phyloP scores from a whole-genome alignment of 1,140 invertebrate genomes.

The Hycleus cichorii region DNA sequence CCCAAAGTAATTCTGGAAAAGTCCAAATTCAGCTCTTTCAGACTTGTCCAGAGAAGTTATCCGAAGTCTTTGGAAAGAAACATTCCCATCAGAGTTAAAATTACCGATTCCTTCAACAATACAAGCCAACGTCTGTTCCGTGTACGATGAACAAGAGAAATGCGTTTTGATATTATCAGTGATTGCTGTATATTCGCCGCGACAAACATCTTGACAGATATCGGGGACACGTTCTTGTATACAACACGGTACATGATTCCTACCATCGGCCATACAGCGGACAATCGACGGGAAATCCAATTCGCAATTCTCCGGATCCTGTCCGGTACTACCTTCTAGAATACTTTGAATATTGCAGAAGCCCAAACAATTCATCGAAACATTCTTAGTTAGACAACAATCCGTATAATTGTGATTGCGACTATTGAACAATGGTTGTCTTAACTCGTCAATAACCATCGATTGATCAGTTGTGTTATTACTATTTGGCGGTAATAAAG shows the following conservation, averaged over 20 bases:
- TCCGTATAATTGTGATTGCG: conserved; percentile 64
- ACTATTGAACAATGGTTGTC: conserved; percentile 38
- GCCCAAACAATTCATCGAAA: conserved; percentile 60
- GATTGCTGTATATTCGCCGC: conserved; percentile 76
- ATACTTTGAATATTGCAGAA: conserved; percentile 80
- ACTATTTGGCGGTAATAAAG: conserved; percentile 45
- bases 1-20: not conserved
- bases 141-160: conserved; percentile 73
- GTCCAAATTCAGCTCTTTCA: not conserved
- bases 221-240: conserved; percentile 70
- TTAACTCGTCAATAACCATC: conserved; percentile 42
- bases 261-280: conserved; percentile 64
- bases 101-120: conserved; percentile 72
- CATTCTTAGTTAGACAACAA: conserved; percentile 63
- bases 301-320: conserved; percentile 71
- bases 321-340: conserved; percentile 66
- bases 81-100: conserved; percentile 25
- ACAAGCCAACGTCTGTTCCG: conserved; percentile 72
- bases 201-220: conserved; percentile 75
- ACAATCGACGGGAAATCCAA: conserved; percentile 69
- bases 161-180: conserved; percentile 76
- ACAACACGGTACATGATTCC: conserved; percentile 79
- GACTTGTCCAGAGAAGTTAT: too few relatives aligned
- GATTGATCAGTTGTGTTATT: conserved; percentile 36
- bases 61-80: too few relatives aligned